Percentiles rank a stretch among this genome's conserved stretches.
These are phyloP conservation scores for Melanaphis sacchari DNA, from an alignment of 1,140 invertebrate genomes.

Conservation along the genomic window DNA sequence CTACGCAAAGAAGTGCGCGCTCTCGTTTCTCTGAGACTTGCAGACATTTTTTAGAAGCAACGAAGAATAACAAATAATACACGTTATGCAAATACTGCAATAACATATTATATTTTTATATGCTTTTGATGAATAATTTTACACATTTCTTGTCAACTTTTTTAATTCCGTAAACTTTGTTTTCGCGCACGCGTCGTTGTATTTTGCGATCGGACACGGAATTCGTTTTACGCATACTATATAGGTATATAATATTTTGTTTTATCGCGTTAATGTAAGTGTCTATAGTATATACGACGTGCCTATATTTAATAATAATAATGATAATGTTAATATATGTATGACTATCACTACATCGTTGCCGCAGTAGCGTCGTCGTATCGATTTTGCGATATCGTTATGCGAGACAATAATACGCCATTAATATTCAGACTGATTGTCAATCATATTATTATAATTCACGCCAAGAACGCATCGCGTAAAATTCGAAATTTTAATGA, in stretches of 20 bases:
- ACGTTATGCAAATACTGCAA: neutral
- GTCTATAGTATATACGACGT: neutral
- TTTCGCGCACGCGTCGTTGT: neutral
- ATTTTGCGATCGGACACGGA: neutral
- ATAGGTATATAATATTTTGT: neutral
- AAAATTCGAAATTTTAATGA: slow-evolving; percentile 25
- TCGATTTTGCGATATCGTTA: slow-evolving; percentile 6
- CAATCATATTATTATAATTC: slow-evolving; percentile 19
- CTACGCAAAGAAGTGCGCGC: no score
- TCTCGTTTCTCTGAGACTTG: no score
- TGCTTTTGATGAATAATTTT: neutral
- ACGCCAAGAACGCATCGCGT: neutral
- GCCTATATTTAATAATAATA: neutral
- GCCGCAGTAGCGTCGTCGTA: neutral
- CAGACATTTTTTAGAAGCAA: neutral
- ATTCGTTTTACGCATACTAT: neutral
- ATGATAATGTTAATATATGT: neutral
- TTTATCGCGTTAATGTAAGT: neutral
- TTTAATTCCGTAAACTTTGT: neutral
- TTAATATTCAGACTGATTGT: slow-evolving; percentile 15
- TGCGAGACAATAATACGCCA: neutral
- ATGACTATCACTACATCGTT: neutral
- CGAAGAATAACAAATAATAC: neutral
- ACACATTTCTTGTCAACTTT: neutral
- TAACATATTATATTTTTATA: neutral